Conservation (phyloP, 2,797 vertebrate genomes). For the Taenioides sp. region DNA sequence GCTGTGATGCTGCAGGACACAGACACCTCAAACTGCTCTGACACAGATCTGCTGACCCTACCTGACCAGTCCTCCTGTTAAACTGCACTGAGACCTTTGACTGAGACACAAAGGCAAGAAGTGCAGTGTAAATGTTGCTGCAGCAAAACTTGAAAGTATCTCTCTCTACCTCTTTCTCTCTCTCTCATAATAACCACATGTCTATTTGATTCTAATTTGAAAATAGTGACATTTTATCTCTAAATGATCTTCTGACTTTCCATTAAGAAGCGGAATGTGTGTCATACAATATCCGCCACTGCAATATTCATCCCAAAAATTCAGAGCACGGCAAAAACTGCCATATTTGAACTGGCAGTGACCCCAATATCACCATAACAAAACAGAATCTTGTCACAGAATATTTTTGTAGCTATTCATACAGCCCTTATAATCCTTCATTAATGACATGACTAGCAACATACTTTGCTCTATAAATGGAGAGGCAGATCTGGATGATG, state of each 20-base stretch:
- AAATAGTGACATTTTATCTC: background rate
- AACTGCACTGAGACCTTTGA: too few relatives aligned
- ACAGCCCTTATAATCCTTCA: constrained; percentile 33
- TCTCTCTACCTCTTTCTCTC: too few relatives aligned
- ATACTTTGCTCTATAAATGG: constrained; percentile 11
- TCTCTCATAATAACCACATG: background rate
- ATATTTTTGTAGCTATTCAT: constrained; percentile 27
- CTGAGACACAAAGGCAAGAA: too few relatives aligned
- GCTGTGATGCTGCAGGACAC: too few relatives aligned
- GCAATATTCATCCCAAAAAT: constrained; percentile 58
- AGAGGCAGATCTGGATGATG: constrained; percentile 17
- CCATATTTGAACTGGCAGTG: constrained; percentile 35
- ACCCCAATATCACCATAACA: constrained; percentile 9
- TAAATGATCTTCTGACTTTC: constrained; percentile 30
- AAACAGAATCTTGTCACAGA: constrained; percentile 37
- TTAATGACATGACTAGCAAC: constrained; percentile 11
- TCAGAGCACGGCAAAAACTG: constrained; percentile 36
- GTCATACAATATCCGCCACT: constrained; percentile 39
- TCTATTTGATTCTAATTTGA: background rate
- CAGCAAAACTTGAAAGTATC: too few relatives aligned
- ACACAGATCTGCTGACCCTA: too few relatives aligned
- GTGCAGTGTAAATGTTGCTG: too few relatives aligned
- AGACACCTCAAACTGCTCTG: too few relatives aligned
- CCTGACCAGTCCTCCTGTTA: too few relatives aligned
- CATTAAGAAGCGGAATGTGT: constrained; percentile 3